These are phyloP conservation scores for Oryctolagus cuniculus DNA, from an alignment of 2,113 vertebrate genomes.

Conservation along the genomic window DNA sequence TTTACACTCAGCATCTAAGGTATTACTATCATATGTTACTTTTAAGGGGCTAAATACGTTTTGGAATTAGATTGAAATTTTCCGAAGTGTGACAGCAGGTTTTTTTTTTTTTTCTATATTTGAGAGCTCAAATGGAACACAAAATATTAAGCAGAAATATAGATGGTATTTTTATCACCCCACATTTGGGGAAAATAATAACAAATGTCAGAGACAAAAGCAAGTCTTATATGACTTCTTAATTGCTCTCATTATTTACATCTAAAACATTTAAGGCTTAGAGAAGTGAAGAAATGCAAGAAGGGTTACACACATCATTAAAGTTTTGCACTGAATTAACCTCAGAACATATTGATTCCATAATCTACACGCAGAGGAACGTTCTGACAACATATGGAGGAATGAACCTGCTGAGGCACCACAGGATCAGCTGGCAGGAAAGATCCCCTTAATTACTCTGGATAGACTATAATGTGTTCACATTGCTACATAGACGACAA, in stretches of 20 bases:
- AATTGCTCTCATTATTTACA: slow-evolving; percentile 75
- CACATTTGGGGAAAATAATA: slow-evolving; percentile 68
- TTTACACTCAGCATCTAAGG: background rate
- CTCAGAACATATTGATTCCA: slow-evolving; percentile 68
- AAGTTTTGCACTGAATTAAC: slow-evolving; percentile 63
- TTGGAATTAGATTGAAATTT: background rate
- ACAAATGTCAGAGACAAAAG: slow-evolving; percentile 73
- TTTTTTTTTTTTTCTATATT: background rate
- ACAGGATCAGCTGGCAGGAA: slow-evolving; percentile 65
- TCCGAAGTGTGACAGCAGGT: background rate
- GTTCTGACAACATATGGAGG: background rate
- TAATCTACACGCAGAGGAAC: slow-evolving; percentile 43
- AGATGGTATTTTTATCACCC: slow-evolving; percentile 49
- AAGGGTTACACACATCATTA: slow-evolving; percentile 69
- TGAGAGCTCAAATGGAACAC: slow-evolving; percentile 24
- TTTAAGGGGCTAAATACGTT: background rate
- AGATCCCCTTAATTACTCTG: slow-evolving; percentile 59
- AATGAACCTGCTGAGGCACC: background rate
- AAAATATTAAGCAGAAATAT: slow-evolving; percentile 38
- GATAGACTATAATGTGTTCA: slow-evolving; percentile 61
- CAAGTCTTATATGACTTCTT: slow-evolving; percentile 73
- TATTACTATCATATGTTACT: background rate
- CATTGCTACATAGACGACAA: slow-evolving; percentile 40
- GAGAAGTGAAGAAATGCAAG: slow-evolving; percentile 62
- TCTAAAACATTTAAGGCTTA: slow-evolving; percentile 64